These are phyloP conservation scores for Pammene fasciana DNA, from an alignment of 2,888 invertebrate genomes.

Conservation along the genomic window DNA sequence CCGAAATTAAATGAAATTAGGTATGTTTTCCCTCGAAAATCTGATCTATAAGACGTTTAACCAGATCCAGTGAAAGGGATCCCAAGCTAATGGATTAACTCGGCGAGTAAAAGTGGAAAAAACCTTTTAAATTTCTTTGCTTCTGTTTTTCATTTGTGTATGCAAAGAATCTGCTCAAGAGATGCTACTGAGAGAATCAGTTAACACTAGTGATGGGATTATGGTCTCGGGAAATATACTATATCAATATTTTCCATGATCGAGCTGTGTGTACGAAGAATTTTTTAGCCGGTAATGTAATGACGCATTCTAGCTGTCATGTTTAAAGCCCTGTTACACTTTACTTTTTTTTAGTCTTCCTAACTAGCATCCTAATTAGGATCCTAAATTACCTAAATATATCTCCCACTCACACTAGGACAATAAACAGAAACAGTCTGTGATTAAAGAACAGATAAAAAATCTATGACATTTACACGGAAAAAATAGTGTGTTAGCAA, in stretches of 20 bases:
- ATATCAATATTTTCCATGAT: neutral
- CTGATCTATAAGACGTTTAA: constrained; percentile 33
- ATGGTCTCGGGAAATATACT: neutral
- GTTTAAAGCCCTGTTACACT: no score
- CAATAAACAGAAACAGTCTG: no score
- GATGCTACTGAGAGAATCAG: constrained; percentile 28
- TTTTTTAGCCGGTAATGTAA: no score
- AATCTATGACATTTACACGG: no score
- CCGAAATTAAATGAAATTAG: constrained; percentile 32
- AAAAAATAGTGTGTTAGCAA: no score
- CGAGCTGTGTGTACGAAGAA: no score
- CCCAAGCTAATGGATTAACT: constrained; percentile 38
- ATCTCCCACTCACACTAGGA: no score
- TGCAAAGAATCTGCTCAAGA: constrained; percentile 13
- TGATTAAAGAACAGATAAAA: no score
- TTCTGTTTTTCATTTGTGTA: constrained; percentile 24
- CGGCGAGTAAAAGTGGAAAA: constrained; percentile 26
- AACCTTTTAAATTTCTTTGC: constrained; percentile 30
- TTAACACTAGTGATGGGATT: constrained; percentile 1
- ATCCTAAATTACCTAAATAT: no score
- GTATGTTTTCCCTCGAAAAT: constrained; percentile 32
- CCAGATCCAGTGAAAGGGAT: constrained; percentile 23
- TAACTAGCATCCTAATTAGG: no score
- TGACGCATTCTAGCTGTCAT: no score
- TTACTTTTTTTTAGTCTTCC: no score